Base-by-base conservation (phyloP, 2,888 invertebrate genomes). In the Psylliodes chrysocephalus region DNA sequence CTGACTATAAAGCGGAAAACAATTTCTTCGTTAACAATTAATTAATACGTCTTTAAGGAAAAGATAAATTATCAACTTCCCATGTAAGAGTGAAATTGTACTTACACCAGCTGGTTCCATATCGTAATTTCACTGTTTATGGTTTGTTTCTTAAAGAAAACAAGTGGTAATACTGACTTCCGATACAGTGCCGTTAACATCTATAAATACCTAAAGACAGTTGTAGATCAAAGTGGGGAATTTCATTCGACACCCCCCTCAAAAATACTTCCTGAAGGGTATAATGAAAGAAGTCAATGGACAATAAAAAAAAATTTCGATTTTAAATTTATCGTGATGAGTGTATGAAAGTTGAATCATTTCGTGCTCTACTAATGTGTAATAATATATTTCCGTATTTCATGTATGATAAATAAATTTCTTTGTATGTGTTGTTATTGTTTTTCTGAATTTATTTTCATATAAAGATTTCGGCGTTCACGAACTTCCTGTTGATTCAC, bases 201-300 rank as follows among this genome's bases (percentile, higher is more conserved):
- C 22, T 22, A 22, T 46, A 25, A 4, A 46, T 46, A 12, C 14
- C 14, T 46, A 22, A 19, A 2, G n/a, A 22, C 1, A 46, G 8
- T 14, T 6, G 19, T 22, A 22, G 44, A 15, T 12, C 22, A 46
- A 22, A 25, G 19, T 22, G 46, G 46, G 46, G 46, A 2, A 19
- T n/a, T 18, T 44, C n/a, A 5, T 46, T n/a, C n/a, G n/a, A n/a
- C n/a, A 22, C 12, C 3, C 12, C 25, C 19, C 22, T 22, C n/a
- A 46, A 46, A 12, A 46, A 12, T 14, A 25, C 46, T 46, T 46
- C 46, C 46, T 46, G 12, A 25, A 46, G 25, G 46, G 46, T 25
- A 25, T 46, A 46, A 46, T 46, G 14, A 46, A 46, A 46, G 12
- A 46, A 46, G 14, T 22, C 46, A 46, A 35, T 52, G 52, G 52